Evolutionary conservation across 2,797 vertebrate genomes (phyloP).

Genomic region (Streptopelia turtur): DNA sequence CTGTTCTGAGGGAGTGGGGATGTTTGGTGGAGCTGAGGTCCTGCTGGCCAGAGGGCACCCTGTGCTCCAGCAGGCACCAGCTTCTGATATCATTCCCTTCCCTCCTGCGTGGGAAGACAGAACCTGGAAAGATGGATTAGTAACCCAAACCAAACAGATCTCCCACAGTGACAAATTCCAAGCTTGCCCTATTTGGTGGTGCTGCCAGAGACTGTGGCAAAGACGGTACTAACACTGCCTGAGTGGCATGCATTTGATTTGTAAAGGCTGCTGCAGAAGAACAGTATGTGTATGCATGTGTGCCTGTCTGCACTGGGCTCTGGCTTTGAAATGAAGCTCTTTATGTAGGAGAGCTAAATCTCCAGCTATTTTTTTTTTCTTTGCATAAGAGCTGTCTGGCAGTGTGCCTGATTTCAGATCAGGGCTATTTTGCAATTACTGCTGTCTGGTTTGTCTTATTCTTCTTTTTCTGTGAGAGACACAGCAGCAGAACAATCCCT

Average conservation of each 20-base stretch:
- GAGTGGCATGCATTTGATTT: neutral
- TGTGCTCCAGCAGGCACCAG: neutral
- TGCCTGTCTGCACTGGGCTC: neutral
- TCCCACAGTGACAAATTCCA: neutral
- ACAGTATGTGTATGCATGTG: neutral
- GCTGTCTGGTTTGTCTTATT: neutral
- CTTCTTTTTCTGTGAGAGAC: neutral
- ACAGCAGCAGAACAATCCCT: neutral
- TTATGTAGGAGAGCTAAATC: neutral
- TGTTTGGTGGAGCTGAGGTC: neutral
- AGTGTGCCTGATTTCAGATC: neutral
- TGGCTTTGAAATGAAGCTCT: slow-evolving; percentile 47
- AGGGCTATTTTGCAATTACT: slow-evolving; percentile 55
- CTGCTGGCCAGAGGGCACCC: neutral
- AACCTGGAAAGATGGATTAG: neutral
- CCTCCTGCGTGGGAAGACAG: neutral
- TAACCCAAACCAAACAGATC: neutral
- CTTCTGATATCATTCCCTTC: neutral
- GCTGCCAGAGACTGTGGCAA: neutral
- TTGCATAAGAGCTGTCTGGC: slow-evolving; percentile 15
- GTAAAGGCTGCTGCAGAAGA: neutral
- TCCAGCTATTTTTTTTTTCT: neutral
- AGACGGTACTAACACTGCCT: fast-evolving
- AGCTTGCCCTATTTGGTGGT: neutral
- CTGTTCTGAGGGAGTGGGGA: neutral